phyloP scores from a whole-genome alignment of 2,888 invertebrate genomes.

The Imbricaverruca yamaguchii region DNA sequence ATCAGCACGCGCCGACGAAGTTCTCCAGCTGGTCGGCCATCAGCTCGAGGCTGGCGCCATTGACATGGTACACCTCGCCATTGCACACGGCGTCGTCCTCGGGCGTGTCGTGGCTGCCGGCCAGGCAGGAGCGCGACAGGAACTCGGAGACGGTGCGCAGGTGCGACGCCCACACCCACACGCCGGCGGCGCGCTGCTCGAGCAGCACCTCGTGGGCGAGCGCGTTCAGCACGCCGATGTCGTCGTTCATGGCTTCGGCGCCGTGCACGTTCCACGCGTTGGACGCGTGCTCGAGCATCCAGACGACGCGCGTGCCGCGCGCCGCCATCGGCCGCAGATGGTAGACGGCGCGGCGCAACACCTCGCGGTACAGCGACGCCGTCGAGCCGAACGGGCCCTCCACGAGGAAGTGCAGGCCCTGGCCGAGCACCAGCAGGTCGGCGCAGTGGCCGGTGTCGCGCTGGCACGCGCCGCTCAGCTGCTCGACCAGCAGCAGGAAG shows the following conservation, averaged over 20 bases:
- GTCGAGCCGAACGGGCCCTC: not conserved
- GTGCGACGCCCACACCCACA: not conserved
- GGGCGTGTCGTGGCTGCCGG: not conserved
- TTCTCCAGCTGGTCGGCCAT: not conserved
- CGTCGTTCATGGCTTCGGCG: not conserved
- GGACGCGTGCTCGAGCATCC: slow-evolving; percentile 5
- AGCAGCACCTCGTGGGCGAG: not conserved
- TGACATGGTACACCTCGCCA: not conserved
- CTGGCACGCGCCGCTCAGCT: not conserved
- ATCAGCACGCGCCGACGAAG: not conserved
- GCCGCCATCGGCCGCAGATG: not conserved
- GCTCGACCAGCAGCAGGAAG: not conserved
- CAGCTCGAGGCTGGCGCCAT: not conserved
- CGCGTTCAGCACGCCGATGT: not conserved
- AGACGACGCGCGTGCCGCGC: not conserved
- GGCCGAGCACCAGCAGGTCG: not conserved
- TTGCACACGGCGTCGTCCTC: not conserved
- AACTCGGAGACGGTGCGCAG: not conserved
- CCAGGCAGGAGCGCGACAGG: not conserved
- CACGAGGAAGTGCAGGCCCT: not conserved
- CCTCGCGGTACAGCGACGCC: not conserved
- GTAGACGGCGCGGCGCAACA: not conserved
- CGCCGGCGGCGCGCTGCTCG: not conserved
- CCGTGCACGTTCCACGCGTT: not conserved
- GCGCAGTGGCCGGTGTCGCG: not conserved